Evolutionary conservation across 2,888 invertebrate species (phyloP), one percentile per base, ranked within the genome.

Genomic region (Phalera bucephala): DNA sequence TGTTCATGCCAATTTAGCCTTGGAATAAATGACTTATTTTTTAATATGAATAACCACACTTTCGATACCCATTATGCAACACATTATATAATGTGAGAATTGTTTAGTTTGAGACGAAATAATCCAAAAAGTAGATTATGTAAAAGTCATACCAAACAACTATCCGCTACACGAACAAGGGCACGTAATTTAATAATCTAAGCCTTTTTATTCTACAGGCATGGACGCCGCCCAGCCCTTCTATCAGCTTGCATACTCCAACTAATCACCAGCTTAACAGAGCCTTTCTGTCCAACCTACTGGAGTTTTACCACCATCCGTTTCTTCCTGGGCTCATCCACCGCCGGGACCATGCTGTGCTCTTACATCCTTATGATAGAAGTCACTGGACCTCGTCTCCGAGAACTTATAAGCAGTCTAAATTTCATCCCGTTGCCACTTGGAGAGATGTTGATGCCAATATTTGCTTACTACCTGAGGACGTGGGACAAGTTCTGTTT

Each of bases 291-390:
- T 0, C 92, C 93, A 0, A 92, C 89, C 33, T 80, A 65, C 50
- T 77, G 64, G 65, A 37, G 49, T 10, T 94, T 95, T 62, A 85
- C 93, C 9, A 20, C 91, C 0, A 77, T 93, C 36, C 81, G 95
- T 31, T 93, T 95, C 61, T 65, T 94, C 23, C 90, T 92, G 2
- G 95, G 94, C 0, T 73, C 92, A 29, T 93, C 93, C 8, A 93
- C 93, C 0, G 95, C 94, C 3, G 95, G 95, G 14, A 93, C 93
- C 0, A 95, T 95, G 92, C 91, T 94, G 20, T 93, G 93, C 20
- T 91, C 92, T 45, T 93, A 92, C 49, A 92, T 92, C 4, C 72
- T 93, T 4, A 74, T 92, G 12, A 91, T 93, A 90, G 93, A 93
- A 65, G 72, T 92, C 21, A 81, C 91, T 10, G 93, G 93, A 0